Base-by-base conservation (phyloP, 2,888 invertebrate species). In the Drosophila ustulata region DNA sequence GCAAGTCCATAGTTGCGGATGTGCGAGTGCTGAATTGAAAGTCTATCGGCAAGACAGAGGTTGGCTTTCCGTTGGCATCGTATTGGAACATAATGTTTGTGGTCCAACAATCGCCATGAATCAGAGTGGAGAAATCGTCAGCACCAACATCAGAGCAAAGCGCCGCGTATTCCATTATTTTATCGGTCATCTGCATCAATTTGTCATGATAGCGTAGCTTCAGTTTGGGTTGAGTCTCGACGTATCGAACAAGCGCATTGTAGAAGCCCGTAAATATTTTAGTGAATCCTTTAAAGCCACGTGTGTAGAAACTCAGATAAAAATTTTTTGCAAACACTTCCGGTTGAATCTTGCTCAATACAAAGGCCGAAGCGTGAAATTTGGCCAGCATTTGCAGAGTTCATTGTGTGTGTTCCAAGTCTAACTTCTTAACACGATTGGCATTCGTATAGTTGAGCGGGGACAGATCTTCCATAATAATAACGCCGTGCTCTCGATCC, bases 361-460 rank as follows among this genome's bases (percentile, higher is more conserved):
- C 91, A 0, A 93, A 86, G 0, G 93, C 91, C 0, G 93, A 80
- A 0, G 93, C 92, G 72, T 93, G 93, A 53, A 93, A 92, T 70
- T 90, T 91, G 1, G 93, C 93, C 63, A 93, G 66, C n/a, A 92
- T 86, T 4, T 81, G 78, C 1, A 93, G 67, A 0, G 92, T 89
- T 1, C 92, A 3, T 47, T 82, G 89, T 0, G 91, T 79, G 56
- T 93, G 93, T 0, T 84, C 78, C 49, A 92, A 23, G 56, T 93
- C 92, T 53, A 93, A 76, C 26, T 90, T 88, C 47, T 74, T 52
- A 3, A 79, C 30, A 0, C 90, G 80, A 65, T 89, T 73, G 1
- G 84, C 86, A 55, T 76, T 90, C 3, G 26, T 64, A 46, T 81
- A 91, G 0, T 74, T 59, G 3, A 76, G 71, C 7, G 58, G 63